These are phyloP conservation scores for Liopterus haemorrhoidalis DNA, from an alignment of 2,888 invertebrate species.

Conservation along the genomic window DNA sequence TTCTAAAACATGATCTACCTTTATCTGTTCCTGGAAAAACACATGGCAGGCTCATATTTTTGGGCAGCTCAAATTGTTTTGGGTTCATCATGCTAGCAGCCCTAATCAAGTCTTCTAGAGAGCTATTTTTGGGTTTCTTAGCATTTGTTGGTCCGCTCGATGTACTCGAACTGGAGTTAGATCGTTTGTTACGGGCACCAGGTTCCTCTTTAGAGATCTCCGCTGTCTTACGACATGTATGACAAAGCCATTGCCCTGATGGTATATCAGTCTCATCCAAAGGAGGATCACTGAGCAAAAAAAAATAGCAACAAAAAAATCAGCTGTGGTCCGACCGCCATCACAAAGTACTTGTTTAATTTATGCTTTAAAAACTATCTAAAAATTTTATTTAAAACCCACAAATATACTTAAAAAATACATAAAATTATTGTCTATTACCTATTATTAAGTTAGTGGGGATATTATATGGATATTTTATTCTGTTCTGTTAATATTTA, in stretches of 20 bases:
- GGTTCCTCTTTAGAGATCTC: constrained; percentile 35
- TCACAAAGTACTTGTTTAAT: no score
- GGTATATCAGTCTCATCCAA: constrained; percentile 85
- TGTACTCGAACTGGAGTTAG: constrained; percentile 7
- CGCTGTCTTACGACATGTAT: constrained; percentile 61
- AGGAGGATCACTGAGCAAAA: constrained; percentile 76
- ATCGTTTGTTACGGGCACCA: constrained; percentile 37
- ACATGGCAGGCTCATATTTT: constrained; percentile 69
- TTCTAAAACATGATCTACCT: no score
- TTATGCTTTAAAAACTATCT: no score
- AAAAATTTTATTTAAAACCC: constrained; percentile 8
- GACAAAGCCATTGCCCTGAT: constrained; percentile 85
- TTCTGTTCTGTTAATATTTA: no score
- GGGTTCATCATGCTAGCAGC: constrained; percentile 85
- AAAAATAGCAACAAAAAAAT: not conserved
- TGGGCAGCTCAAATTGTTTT: constrained; percentile 80
- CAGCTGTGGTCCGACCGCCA: no score
- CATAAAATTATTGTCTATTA: no score
- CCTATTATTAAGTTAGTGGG: no score
- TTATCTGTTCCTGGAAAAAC: constrained; percentile 79
- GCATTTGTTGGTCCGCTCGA: constrained; percentile 4
- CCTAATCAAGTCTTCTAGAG: constrained; percentile 72
- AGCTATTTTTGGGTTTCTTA: constrained; percentile 51
- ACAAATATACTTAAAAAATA: no score
- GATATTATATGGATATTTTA: no score